phyloP scores from a whole-genome alignment of 2,888 invertebrate species.

The Stenchaetothrips biformis region DNA sequence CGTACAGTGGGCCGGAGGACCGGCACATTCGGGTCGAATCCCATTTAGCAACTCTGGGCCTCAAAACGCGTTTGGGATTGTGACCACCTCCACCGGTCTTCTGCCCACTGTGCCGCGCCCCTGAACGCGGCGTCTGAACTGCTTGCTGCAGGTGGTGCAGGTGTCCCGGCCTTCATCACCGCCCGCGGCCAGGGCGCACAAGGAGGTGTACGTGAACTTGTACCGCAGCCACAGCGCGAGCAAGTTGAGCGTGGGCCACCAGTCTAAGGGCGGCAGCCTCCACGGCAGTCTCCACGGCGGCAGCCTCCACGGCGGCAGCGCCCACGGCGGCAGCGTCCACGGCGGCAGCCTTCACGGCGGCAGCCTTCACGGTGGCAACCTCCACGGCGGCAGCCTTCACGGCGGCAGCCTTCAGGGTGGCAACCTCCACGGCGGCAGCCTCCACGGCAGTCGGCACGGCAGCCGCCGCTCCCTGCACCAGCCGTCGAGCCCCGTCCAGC shows the following conservation, averaged over 20 bases:
- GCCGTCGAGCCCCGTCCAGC: too few species aligned
- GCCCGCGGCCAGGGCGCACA: neutral
- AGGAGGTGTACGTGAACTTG: conserved; percentile 12
- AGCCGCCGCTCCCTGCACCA: neutral
- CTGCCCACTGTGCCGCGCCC: too few species aligned
- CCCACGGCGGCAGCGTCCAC: neutral
- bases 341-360: too few species aligned
- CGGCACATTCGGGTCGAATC: too few species aligned
- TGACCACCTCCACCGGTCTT: too few species aligned
- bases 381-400: neutral
- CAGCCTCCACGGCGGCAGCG: neutral
- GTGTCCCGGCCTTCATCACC: neutral
- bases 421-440: neutral
- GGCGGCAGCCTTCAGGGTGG: too few species aligned
- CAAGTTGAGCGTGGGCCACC: neutral
- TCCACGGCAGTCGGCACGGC: neutral
- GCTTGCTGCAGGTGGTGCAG: too few species aligned
- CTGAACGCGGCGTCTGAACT: too few species aligned
- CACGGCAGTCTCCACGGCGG: neutral
- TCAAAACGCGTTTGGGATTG: too few species aligned
- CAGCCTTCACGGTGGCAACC: neutral
- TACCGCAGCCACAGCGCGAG: neutral
- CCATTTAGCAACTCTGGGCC: too few species aligned
- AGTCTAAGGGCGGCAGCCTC: neutral
- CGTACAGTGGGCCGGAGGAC: too few species aligned